A percentile compares a stretch with the other conserved stretches of the same genome.
phyloP scores from a whole-genome alignment of 2,113 vertebrate species.

The Corydoras maculifer region DNA sequence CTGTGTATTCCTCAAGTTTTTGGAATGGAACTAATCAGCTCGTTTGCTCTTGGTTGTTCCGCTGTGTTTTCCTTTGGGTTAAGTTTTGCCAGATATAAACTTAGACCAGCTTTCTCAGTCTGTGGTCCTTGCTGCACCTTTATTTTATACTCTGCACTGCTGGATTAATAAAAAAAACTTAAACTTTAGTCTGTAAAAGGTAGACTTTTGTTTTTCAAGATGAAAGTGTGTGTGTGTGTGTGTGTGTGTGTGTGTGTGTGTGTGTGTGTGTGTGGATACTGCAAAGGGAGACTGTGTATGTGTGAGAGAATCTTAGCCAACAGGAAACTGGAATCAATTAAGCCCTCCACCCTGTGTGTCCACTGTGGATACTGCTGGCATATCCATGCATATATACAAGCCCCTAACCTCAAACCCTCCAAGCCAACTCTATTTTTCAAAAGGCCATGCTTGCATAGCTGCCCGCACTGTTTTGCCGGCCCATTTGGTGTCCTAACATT shows the following conservation, averaged over 20 bases:
- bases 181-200: too few relatives aligned
- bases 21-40: conserved; percentile 57
- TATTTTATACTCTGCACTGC: background rate
- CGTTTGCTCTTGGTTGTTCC: conserved; percentile 55
- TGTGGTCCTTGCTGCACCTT: conserved; percentile 34
- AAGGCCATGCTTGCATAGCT: conserved; percentile 45
- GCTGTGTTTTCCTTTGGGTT: conserved; percentile 32
- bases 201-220: too few relatives aligned
- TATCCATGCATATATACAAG: conserved; percentile 45
- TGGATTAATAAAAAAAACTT: too few relatives aligned
- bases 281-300: conserved; percentile 9
- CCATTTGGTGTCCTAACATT: conserved; percentile 46
- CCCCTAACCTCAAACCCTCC: conserved; percentile 46
- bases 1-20: conserved; percentile 56
- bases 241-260: too few relatives aligned
- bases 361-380: conserved; percentile 49
- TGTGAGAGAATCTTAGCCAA: conserved; percentile 14
- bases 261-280: conserved; percentile 27
- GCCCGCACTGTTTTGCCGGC: conserved; percentile 46
- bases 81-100: conserved; percentile 27
- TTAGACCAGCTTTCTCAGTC: conserved; percentile 27
- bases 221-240: too few relatives aligned
- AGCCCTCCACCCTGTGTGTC: conserved; percentile 35
- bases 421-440: conserved; percentile 51
- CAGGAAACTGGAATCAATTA: conserved; percentile 46